phyloP scores from a whole-genome alignment of 2,888 invertebrate genomes.

The Drosophila helvetica region DNA sequence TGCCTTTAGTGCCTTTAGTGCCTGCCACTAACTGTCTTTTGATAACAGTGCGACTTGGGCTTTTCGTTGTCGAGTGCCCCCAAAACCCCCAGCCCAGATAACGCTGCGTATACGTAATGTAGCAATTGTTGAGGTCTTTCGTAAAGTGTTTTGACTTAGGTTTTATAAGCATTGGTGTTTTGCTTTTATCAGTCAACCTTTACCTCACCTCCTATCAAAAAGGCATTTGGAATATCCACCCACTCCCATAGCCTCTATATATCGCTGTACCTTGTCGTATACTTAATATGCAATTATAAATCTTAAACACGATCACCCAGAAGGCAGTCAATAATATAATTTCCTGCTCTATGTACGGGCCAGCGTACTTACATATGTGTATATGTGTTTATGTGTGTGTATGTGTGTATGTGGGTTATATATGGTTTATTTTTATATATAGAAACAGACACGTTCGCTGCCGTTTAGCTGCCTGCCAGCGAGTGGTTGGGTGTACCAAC shows the following conservation, averaged over 20 bases:
- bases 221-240: slow-evolving; percentile 48
- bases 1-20: neutral
- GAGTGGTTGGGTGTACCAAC: slow-evolving; percentile 37
- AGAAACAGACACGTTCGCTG: slow-evolving; percentile 36
- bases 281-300: slow-evolving; percentile 55
- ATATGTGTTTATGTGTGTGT: neutral
- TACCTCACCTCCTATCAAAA: neutral
- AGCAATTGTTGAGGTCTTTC: neutral
- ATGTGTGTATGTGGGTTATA: slow-evolving; percentile 5
- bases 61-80: neutral
- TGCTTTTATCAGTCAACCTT: neutral
- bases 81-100: slow-evolving; percentile 6
- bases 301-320: slow-evolving; percentile 45
- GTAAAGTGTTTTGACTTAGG: slow-evolving; percentile 3
- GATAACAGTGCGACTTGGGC: slow-evolving; percentile 12
- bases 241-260: slow-evolving; percentile 54
- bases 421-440: slow-evolving; percentile 2
- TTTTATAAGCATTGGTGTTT: neutral
- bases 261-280: slow-evolving; percentile 50
- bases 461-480: slow-evolving; percentile 9
- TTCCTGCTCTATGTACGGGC: slow-evolving; percentile 43
- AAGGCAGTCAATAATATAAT: slow-evolving; percentile 49
- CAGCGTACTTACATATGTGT: no score
- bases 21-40: slow-evolving; percentile 23
- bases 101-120: slow-evolving; percentile 35